Base-by-base conservation (phyloP, 1,140 invertebrate genomes). In the Orius laevigatus region DNA sequence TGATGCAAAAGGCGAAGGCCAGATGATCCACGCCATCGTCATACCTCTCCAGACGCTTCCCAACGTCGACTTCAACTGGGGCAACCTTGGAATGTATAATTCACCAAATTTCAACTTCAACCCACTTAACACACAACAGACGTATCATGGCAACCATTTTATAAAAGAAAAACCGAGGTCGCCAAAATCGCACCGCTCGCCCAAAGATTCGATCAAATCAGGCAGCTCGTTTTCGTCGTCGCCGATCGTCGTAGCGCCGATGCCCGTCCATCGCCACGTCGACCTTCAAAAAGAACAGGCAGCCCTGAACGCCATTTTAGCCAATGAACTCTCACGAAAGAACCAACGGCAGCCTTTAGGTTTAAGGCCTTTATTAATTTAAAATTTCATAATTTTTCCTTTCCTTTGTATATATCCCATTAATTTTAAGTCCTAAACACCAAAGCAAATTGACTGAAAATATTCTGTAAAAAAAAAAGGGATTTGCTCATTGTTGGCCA, bases 1-100 rank as follows among this genome's bases (percentile, higher is more conserved):
- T n/a, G 49, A 44, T 14, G 12, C 43, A 15, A 39, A 41, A 33
- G 49, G 49, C 8, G 43, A 46, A 25, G 42, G 41, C 16, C 32
- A 36, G 12, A 51, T 51, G 49, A 36, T 51, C 14, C 49, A 51
- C n/a, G 49, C 49, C 5, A 51, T 51, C 12, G 49, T 51, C 16
- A 51, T 51, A 6, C 49, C 49, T 25, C 16, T 51, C 1, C 32
- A 51, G 14, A 35, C 14, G 9, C 8, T 51, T 15, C 19, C 33
- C 8, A 39, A 39, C 34, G 33, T 47, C 32, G 46, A 47, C 43
- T 32, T 45, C 11, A 31, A 31, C 11, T 45, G 43, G 43, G 43
- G 43, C 5, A 19, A 45, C 5, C 20, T 45, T 2, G 25, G 20
- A 2, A 31, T 31, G 19, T 45, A 31, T n/a, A n/a, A n/a, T 3